These are phyloP conservation scores for Oligia fasciuncula DNA, from an alignment of 2,888 invertebrate species.

Conservation along the genomic window DNA sequence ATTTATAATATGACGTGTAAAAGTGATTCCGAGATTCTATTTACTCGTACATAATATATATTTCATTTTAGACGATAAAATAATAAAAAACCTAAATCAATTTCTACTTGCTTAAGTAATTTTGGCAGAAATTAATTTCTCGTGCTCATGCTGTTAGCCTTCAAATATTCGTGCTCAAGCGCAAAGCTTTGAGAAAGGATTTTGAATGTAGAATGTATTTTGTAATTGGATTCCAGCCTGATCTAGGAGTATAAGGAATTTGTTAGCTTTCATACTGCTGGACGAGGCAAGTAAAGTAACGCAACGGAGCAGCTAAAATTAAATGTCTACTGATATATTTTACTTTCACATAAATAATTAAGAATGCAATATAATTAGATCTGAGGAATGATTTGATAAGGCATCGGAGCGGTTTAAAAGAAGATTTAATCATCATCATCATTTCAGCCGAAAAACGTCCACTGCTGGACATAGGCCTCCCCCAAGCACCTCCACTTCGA, in stretches of 20 bases:
- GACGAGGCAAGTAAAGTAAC: not conserved
- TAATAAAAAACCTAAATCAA: no score
- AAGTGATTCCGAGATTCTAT: no score
- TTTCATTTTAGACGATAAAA: no score
- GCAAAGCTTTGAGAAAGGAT: conserved; percentile 12
- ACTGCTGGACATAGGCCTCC: no score
- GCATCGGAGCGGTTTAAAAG: no score
- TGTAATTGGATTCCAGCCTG: conserved; percentile 32
- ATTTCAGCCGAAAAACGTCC: no score
- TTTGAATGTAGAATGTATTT: conserved; percentile 12
- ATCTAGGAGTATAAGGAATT: conserved; percentile 3
- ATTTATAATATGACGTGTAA: no score
- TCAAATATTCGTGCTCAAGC: conserved; percentile 7
- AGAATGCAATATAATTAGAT: not conserved
- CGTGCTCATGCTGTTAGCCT: not conserved
- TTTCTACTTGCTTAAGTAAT: no score
- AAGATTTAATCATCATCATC: no score
- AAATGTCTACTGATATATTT: not conserved
- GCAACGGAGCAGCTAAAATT: not conserved
- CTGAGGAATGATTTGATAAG: not conserved
- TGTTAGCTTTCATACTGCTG: not conserved
- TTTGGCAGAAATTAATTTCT: not conserved
- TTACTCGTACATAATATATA: no score
- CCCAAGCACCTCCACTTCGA: no score
- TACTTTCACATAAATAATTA: not conserved